Evolutionary conservation across 2,888 invertebrate species (phyloP).

Genomic region (Panorpa germanica): DNA sequence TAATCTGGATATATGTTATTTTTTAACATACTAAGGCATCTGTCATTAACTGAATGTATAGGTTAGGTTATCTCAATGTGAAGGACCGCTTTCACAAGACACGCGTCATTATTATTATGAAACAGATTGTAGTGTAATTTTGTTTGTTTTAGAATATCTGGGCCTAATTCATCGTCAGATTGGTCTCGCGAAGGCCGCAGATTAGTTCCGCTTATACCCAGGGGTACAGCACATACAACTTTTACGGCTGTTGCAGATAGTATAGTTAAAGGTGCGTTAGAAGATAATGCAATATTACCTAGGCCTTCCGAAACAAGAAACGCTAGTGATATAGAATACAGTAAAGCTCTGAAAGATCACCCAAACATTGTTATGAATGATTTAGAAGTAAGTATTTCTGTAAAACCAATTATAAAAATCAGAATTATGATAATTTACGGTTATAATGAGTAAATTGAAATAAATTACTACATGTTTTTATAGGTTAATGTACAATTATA

Average conservation of each 20-base stretch:
- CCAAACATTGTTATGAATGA: too few relatives aligned
- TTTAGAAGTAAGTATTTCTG: too few relatives aligned
- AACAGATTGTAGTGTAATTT: conserved; percentile 8
- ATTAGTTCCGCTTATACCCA: conserved; percentile 61
- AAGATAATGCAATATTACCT: conserved; percentile 39
- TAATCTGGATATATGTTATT: neutral
- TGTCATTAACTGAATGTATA: neutral
- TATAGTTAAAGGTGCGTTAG: conserved; percentile 42
- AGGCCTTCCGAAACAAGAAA: conserved; percentile 26
- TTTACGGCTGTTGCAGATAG: conserved; percentile 70
- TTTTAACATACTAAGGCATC: neutral
- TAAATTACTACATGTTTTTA: too few relatives aligned
- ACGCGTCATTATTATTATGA: conserved; percentile 3
- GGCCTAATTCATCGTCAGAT: conserved; percentile 46
- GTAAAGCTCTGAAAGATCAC: too few relatives aligned
- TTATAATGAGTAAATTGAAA: too few relatives aligned
- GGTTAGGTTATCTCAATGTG: neutral
- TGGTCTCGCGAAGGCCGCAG: conserved; percentile 82
- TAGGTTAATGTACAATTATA: too few relatives aligned
- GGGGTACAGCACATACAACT: conserved; percentile 69
- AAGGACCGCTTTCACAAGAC: neutral
- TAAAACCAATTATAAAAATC: too few relatives aligned
- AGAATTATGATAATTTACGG: too few relatives aligned
- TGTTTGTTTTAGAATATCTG: conserved; percentile 32
- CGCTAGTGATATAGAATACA: conserved; percentile 15